Evolutionary conservation across 2,888 invertebrate genomes (phyloP), one percentile per base, ranked within the genome.

Genomic region (Drosophila hamatofila): DNA sequence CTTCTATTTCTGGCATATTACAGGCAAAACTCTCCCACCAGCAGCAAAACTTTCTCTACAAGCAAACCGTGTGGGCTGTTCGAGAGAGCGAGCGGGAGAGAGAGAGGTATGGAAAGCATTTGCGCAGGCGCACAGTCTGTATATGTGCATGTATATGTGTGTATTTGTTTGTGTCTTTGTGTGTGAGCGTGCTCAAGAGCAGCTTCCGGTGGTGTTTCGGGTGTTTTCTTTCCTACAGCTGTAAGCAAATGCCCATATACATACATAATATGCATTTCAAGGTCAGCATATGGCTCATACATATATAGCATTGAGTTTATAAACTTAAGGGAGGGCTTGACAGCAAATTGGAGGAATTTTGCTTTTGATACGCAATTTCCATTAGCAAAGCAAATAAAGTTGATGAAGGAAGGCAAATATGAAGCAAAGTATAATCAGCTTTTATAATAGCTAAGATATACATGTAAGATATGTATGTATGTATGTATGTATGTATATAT

Each of bases 191-290:
- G 51, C 70, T 58, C 59, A 66, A 63, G 55, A 62, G 52, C 76
- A 88, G 88, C 83, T 88, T 84, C 83, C 83, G 83, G 83, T 84
- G 86, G 81, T 88, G 83, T 72, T 69, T 83, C 68, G 77, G 57
- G 42, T 87, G 72, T 81, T 70, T 64, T 63, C 37, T 23, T 41
- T 58, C 8, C 23, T 41, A 62, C 78, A 73, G 72, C 73, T 77
- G 81, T 75, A 71, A 59, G 46, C 64, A 58, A 74, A 75, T 80
- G 78, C 42, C 61, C 51, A 58, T 30, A 35, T 64, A 63, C 51
- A 62, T 18, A 30, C 30, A 49, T 8, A 27, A 16, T 21, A n/a
- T 48, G 41, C 11, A 49, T 70, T 72, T 83, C 86, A 83, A 83
- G 83, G 83, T 88, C 88, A 82, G 52, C 37, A 44, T 23, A 18